Base-by-base conservation (phyloP, 2,888 invertebrate species). In the Hirtodrosophila cameraria region DNA sequence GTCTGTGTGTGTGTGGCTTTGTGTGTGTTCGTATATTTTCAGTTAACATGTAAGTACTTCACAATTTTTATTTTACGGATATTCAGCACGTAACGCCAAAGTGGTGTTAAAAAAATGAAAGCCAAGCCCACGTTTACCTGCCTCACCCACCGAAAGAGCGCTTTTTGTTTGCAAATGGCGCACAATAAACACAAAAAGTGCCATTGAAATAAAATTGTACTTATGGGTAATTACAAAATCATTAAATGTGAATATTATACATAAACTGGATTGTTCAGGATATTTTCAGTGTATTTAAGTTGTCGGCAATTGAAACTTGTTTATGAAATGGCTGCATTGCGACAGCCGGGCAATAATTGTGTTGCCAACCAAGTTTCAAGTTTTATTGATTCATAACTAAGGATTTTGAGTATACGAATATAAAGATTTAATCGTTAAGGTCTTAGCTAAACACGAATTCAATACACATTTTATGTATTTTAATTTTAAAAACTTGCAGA, bases 141-240 rank as follows among this genome's bases (percentile, higher is more conserved):
- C 8, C 18, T 5, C n/a, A 28, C 9, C 27, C 8, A 4, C 20
- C 13, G 18, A 2, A 16, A 9, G 7, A 2, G 4, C 13, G 15
- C 12, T 4, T 27, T 39, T 35, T 48, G 58, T 59, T 64, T 72
- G 52, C 36, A 57, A 72, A 76, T 80, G 60, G 59, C 64, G 43
- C 45, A 52, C 35, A 54, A 48, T 48, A 20, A 53, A 50, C 42
- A 28, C 30, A 57, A 57, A 78, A 82, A 75, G 43, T 48, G 41
- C 66, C 63, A 79, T 86, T 79, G 68, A 82, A 75, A 79, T 79
- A 75, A 79, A 75, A 75, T 72, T 72, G 58, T 68, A 45, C 79
- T 75, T 79, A 72, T 64, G 73, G 68, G 69, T 86, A 80, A 80
- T 80, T 80, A 86, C 73, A 62, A 63, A 85, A 83, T 86, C 80